Evolutionary conservation across 2,113 vertebrate genomes (phyloP), one percentile per base, ranked within the genome.

Genomic region (Spea bombifrons): DNA sequence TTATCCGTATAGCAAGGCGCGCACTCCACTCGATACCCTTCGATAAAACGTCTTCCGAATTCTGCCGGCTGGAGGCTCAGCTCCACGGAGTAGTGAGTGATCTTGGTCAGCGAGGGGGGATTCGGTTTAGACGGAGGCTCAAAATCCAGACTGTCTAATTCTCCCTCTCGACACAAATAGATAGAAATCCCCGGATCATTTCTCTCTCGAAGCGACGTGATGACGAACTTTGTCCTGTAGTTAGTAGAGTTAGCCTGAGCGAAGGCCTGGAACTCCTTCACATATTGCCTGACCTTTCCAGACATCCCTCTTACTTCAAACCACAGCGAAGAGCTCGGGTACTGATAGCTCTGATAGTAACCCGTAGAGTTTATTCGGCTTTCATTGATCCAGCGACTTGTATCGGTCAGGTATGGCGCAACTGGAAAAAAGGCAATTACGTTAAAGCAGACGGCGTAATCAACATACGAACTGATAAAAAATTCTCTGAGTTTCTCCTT

Each of bases 401-500:
- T 68, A 15, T 80, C 47, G 46, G 15, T 64, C 44, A 86, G 53
- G 43, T 81, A 81, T 0, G 15, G 55, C 10, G 84, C 83, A 43
- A 77, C 69, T 1, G 66, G 4, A 0, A 66, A 7, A 4, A 87
- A 30, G 5, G 75, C 82, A 3, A 82, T 83, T 52, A 87, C 75
- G 2, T 67, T 73, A 13, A 84, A 83, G 7, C 17, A 76, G n/a
- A 85, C 30, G 3, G 83, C 13, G 70, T 75, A 76, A 7, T 78
- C 53, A 30, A 53, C 55, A 3, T 15, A 4, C 2, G 30, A 16
- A 16, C 84, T 46, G 5, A 81, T 8, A 8, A 82, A 0, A 3
- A 75, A 10, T 61, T 48, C 12, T 10, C 81, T 52, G 4, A 83
- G n/a, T 16, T 84, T 71, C 15, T 61, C 65, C 7, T 55, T 0